These are phyloP conservation scores for Antheraea assamensis DNA, from an alignment of 2,888 invertebrate species.

Conservation along the genomic window DNA sequence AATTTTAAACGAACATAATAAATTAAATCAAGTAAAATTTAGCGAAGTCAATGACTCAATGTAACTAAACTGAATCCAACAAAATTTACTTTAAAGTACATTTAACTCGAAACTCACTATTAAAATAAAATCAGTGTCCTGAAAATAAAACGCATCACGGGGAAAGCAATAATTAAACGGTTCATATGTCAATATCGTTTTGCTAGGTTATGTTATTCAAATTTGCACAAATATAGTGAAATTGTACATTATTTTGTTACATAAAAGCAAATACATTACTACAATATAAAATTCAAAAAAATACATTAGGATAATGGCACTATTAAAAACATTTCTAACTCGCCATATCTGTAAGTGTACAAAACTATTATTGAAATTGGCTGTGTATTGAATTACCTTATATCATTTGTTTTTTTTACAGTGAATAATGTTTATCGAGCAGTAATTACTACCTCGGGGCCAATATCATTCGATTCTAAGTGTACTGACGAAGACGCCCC, in stretches of 20 bases:
- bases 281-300: neutral
- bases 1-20: too few relatives aligned
- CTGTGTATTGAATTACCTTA: neutral
- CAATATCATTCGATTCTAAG: slow-evolving; percentile 44
- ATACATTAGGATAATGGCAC: slow-evolving; percentile 42
- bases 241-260: neutral
- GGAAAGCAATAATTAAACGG: neutral
- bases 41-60: too few relatives aligned
- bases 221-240: neutral
- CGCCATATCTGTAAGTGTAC: slow-evolving; percentile 52
- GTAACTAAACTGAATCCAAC: too few relatives aligned
- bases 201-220: neutral
- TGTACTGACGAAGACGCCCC: slow-evolving; percentile 64
- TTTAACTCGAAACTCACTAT: too few relatives aligned
- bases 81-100: too few relatives aligned
- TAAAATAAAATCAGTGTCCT: neutral
- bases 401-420: slow-evolving; percentile 40
- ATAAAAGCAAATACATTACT: neutral
- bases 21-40: too few relatives aligned
- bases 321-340: slow-evolving; percentile 49
- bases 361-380: neutral
- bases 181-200: neutral
- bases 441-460: slow-evolving; percentile 41
- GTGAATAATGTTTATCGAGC: slow-evolving; percentile 48
- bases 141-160: neutral